Base-by-base conservation (phyloP, 2,797 vertebrate species). In the Toxotes lorentzi region DNA sequence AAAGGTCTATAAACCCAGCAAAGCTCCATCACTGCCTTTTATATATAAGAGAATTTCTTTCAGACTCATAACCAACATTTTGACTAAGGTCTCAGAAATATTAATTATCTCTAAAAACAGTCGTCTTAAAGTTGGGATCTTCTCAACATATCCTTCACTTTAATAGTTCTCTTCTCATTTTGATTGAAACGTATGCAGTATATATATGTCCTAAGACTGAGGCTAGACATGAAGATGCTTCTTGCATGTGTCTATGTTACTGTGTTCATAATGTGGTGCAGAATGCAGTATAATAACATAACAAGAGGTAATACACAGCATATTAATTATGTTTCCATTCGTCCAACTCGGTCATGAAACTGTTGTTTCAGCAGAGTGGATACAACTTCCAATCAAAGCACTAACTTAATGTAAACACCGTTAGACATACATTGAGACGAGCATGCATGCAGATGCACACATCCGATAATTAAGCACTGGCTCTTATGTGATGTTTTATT, bases 401-500 rank as follows among this genome's bases (percentile, higher is more conserved):
- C 40, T 17, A 21, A 12, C 35, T 19, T 47, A 8, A 13, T 23
- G 30, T 38, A 21, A 59, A 60, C 30, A 32, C 19, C 9, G 45
- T 41, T 3, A 13, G 13, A 21, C 14, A 7, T 64, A 65, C 65
- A 54, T 17, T 62, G 69, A 73, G 12, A 35, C 77, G 71, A 21
- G 65, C 59, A 21, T 12, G n/a, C 67, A 62, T 3, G 24, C 51
- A 57, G 56, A 64, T 24, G 14, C 66, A 70, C 63, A 54, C 47
- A 24, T 21, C 23, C 12, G 13, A 69, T 67, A 61, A 70, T 82
- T 40, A 72, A 88, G 72, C 79, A 84, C 60, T 92, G 47, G 94
- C 81, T 91, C 92, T 89, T 82, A 93, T 89, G 88, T 90, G 74
- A 94, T 94, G 91, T 94, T 94, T 95, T 89, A 94, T 94, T 94